Base-by-base conservation (phyloP, 2,888 invertebrate genomes). In the Thecophora atra region DNA sequence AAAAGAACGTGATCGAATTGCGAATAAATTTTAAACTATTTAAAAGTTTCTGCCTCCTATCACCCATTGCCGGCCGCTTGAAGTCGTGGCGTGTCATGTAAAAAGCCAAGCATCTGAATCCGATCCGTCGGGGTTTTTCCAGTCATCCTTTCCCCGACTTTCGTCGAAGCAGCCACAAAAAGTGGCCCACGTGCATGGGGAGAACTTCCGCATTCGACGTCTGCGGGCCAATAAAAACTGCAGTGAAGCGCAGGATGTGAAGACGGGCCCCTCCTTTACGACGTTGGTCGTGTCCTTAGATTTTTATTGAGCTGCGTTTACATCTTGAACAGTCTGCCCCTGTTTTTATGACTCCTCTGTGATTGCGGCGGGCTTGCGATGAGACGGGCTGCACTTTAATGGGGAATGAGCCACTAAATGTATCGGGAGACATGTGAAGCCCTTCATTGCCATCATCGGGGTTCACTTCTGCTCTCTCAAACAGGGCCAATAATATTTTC, bases 21-120 rank as follows among this genome's bases (percentile, higher is more conserved):
- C 47, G 60, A 17, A 70, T 70, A 62, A 70, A 63, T 70, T n/a
- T n/a, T n/a, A n/a, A n/a, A n/a, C n/a, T 70, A 70, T 70, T 70
- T 70, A 63, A 63, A 63, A 62, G n/a, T 51, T 47, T 51, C n/a
- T 5, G n/a, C 2, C 26, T 47, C 15, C 24, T 64, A 44, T 37
- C 21, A 21, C 56, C 24, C 56, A 30, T 15, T 56, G n/a, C 8
- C 30, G 19, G 21, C 26, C 52, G 47, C 66, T 19, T 52, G 26
- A 30, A 42, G 24, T 21, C 30, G 66, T 37, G 42, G 30, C 54
- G n/a, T n/a, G n/a, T n/a, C n/a, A n/a, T n/a, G n/a, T n/a, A n/a
- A n/a, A n/a, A n/a, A n/a, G n/a, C n/a, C n/a, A 51, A 19, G 8
- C 47, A 19, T 21, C 30, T 28, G 4, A 54, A n/a, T n/a, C n/a